Evolutionary conservation across 2,888 invertebrate genomes (phyloP), one percentile per base, ranked within the genome.

Genomic region (Drosophila leonis): DNA sequence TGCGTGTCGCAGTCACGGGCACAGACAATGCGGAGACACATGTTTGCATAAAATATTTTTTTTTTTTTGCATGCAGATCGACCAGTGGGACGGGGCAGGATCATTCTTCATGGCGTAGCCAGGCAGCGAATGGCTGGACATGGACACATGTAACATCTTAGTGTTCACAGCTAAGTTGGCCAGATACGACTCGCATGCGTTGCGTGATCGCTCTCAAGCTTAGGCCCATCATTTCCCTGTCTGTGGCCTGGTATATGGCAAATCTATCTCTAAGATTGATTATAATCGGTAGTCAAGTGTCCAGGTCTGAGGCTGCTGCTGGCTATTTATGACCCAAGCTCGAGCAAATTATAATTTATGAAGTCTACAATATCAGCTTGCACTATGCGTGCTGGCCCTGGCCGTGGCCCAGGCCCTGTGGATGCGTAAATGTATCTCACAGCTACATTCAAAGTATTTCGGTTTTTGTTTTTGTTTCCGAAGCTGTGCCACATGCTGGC

Each of bases 221-320:
- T 48, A 6, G 64, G 27, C 39, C 46, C 72, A 75, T 69, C 72
- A 77, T 65, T 72, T 61, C 42, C 44, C 67, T 74, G 65, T 62
- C 71, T 66, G 61, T 64, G 66, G 65, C 56, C 64, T 48, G 59
- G 65, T 60, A 42, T 64, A 57, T 68, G 59, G 77, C 75, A 80
- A 83, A 83, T 86, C 86, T 88, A 90, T 83, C 87, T 80, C 65
- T 61, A 88, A 91, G 91, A 91, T 91, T 91, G 91, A 91, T 91
- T 91, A 87, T 91, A 91, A 91, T 91, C 91, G 91, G 91, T 91
- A 91, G 91, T 91, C 92, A 91, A 90, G 80, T 91, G 90, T 85
- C 88, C 78, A 76, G 69, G 74, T 18, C 55, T 42, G n/a, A 52
- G 60, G 52, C 72, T 70, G 83, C 88, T 72, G 86, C 68, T 66